Conservation (phyloP, 2,113 vertebrate genomes). For the Stegastes partitus region DNA sequence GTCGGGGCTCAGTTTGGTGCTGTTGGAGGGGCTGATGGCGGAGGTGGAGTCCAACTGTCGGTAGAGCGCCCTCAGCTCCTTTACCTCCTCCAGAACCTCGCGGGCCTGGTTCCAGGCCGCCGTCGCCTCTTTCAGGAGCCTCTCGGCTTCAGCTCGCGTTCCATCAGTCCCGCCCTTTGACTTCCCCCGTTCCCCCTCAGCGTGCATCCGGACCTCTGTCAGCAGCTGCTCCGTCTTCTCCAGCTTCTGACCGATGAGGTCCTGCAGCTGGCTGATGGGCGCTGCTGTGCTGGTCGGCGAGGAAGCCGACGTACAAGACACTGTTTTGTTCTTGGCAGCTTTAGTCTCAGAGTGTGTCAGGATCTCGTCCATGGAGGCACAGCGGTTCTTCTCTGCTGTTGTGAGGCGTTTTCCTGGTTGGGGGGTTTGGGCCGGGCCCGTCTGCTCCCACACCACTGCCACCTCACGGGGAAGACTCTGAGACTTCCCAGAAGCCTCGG, state of each 20-base stretch:
- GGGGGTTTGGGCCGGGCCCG: slow-evolving; percentile 79
- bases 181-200: slow-evolving; percentile 31
- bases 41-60: slow-evolving; percentile 84
- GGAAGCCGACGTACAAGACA: slow-evolving; percentile 38
- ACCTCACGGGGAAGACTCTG: slow-evolving; percentile 81
- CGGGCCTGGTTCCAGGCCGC: slow-evolving; percentile 91
- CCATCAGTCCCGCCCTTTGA: slow-evolving; percentile 78
- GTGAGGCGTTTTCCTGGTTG: slow-evolving; percentile 85
- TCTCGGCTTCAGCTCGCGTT: slow-evolving; percentile 85
- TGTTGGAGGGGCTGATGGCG: slow-evolving; percentile 25
- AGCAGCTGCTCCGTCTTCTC: slow-evolving; percentile 93
- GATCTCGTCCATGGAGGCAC: slow-evolving; percentile 93
- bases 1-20: slow-evolving; percentile 79
- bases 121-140: slow-evolving; percentile 90
- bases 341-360: slow-evolving; percentile 84
- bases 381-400: slow-evolving; percentile 86
- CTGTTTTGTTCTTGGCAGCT: slow-evolving; percentile 40
- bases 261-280: slow-evolving; percentile 87
- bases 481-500: slow-evolving; percentile 67
- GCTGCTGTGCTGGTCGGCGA: slow-evolving; percentile 8
- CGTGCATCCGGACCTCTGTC: slow-evolving; percentile 78
- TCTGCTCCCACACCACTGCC: slow-evolving; percentile 72
- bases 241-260: slow-evolving; percentile 92
- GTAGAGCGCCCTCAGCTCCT: slow-evolving; percentile 89
- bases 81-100: slow-evolving; percentile 92